Evolutionary conservation across 2,888 invertebrate genomes (phyloP), one percentile per base, ranked within the genome.

Genomic region (Lapara coniferarum): DNA sequence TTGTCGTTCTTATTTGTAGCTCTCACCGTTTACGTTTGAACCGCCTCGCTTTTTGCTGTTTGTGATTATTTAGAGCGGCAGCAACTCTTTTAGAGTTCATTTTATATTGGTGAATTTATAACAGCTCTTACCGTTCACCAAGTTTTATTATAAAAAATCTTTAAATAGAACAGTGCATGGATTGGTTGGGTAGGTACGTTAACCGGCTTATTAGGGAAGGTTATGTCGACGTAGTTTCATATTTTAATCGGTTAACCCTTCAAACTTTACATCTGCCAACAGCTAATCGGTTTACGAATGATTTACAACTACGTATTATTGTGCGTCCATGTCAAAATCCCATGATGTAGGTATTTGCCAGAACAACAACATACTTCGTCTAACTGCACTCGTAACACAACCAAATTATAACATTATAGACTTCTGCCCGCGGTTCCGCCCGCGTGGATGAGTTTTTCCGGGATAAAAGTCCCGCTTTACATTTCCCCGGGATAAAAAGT

Each of bases 111-210:
- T 73, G 53, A 55, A 57, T 63, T 72, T 70, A 73, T 70, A 74
- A 78, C 75, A 77, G 78, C 85, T 78, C 78, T 81, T 85, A 86
- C 85, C 83, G 86, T 85, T 87, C 82, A 76, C 77, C 81, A 83
- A 85, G 84, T 84, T 86, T 89, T 88, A 84, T 86, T 88, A 87
- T 85, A 83, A 84, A 78, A 68, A 52, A 13, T 44, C 53, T 46
- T 19, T 55, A 53, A 53, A 53, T 53, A 19, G 37, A 46, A 69
- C 44, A 53, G 63, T 53, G 44, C 44, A 53, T 52, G 49, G 19
- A 63, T 63, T 19, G 63, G 12, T 49, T 6, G 49, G 10, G 46
- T 49, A 46, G 10, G 46, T 49, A 46, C 63, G 49, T 46, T 63
- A 46, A 19, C 19, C 63, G 63, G 63, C 16, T 63, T 63, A 49